phyloP scores from a whole-genome alignment of 2,113 vertebrate species.

The Takifugu flavidus region DNA sequence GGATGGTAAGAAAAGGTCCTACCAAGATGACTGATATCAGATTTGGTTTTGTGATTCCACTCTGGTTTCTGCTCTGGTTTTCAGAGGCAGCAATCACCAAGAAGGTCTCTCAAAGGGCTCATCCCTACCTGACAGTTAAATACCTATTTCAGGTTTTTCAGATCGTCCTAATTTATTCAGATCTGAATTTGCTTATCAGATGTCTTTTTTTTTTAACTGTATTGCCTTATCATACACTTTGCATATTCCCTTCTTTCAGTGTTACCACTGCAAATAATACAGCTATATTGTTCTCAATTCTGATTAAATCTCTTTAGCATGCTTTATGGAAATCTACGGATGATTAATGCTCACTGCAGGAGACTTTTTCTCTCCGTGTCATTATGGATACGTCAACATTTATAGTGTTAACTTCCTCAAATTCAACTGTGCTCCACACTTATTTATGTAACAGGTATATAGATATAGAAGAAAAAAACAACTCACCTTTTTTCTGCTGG shows the following conservation, averaged over 20 bases:
- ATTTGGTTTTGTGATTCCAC: too few relatives aligned
- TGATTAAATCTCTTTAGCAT: constrained; percentile 42
- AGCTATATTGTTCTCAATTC: background rate
- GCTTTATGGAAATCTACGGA: constrained; percentile 33
- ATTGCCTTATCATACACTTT: constrained; percentile 32
- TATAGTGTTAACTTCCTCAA: background rate
- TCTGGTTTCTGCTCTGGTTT: background rate
- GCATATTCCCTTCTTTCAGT: constrained; percentile 19
- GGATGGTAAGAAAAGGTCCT: too few relatives aligned
- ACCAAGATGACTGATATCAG: too few relatives aligned
- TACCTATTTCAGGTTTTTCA: constrained; percentile 33
- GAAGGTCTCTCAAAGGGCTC: constrained; percentile 18
- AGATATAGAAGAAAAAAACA: constrained; percentile 14
- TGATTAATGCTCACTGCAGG: constrained; percentile 1
- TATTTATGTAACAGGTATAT: background rate
- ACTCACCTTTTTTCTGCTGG: constrained; percentile 75
- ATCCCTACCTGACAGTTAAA: constrained; percentile 8
- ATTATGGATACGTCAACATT: too few relatives aligned
- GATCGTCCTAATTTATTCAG: constrained; percentile 2
- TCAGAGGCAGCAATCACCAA: constrained; percentile 7
- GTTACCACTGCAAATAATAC: background rate
- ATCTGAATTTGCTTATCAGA: constrained; percentile 58
- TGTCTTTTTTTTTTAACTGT: constrained; percentile 38
- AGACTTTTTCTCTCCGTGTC: background rate
- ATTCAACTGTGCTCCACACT: background rate